These are phyloP conservation scores for Zosterops pallidus DNA, from an alignment of 2,113 vertebrate genomes.

Conservation along the genomic window DNA sequence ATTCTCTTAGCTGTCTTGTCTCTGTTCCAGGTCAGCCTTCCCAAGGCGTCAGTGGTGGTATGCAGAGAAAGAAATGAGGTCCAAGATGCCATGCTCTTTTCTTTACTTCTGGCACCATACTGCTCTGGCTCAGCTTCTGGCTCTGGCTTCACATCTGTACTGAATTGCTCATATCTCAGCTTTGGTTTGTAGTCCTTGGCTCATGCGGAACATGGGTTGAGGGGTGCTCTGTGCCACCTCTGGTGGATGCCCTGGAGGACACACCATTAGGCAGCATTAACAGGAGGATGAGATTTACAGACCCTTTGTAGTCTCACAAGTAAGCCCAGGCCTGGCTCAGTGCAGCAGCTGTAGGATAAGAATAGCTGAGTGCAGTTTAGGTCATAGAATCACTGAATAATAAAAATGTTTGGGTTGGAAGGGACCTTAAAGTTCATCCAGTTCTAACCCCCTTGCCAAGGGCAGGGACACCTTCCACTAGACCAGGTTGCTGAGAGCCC, in stretches of 20 bases:
- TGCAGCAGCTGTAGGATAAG: background rate
- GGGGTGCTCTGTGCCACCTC: background rate
- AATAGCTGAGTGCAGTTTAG: background rate
- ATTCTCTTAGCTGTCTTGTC: background rate
- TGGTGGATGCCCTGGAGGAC: background rate
- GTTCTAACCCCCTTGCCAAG: background rate
- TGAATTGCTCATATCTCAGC: background rate
- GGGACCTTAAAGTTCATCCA: background rate
- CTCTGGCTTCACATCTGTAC: background rate
- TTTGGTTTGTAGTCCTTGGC: background rate
- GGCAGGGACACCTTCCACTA: background rate
- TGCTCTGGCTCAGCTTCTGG: background rate
- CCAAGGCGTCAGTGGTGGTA: background rate
- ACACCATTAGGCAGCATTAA: background rate
- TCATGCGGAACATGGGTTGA: fast-evolving
- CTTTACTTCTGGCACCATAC: background rate
- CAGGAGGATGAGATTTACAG: background rate
- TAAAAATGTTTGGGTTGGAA: background rate
- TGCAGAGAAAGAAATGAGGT: background rate
- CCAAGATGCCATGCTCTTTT: background rate
- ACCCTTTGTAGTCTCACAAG: background rate
- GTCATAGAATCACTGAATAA: background rate
- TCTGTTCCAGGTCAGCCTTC: background rate
- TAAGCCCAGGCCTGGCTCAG: background rate
- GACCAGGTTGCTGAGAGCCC: background rate